Base-by-base conservation (phyloP, 2,797 vertebrate species). In the Sebastes kiyomatsui region DNA sequence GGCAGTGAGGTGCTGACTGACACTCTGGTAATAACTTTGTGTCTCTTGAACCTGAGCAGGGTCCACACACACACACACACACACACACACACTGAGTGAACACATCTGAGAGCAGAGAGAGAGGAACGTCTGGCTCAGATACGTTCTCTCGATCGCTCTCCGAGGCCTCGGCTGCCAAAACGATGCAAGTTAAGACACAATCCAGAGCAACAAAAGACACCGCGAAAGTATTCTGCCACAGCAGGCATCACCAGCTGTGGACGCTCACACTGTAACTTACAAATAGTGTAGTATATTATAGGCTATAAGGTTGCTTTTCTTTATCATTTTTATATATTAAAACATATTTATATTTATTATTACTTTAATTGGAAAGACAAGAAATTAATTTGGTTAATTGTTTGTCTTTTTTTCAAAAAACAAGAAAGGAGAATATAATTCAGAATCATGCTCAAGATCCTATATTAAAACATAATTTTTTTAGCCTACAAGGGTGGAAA, bases 141-240 rank as follows among this genome's bases (percentile, higher is more conserved):
- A 67, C 35, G 23, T 23, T 55, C 79, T 28, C 62, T 35, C 56
- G 22, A 5, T 58, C 18, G 16, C 67, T 72, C 80, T 84, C 61
- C 3, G 75, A 87, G 90, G 94, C 89, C 93, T 93, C 86, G 77
- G 92, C 94, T 94, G 93, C 90, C 92, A 94, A 92, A 93, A 93
- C 92, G 83, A 89, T 85, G 77, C 94, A 95, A 96, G 96, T 96
- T 94, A 91, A 96, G 97, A 96, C 96, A 96, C 87, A 96, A 90
- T 93, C 94, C 94, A 91, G 80, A 83, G 85, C 77, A 94, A 96
- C 95, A 96, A 96, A 96, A 96, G 91, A 90, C 23, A 7, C 65
- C 81, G 58, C 88, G 86, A 78, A 71, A 71, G 32, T 72, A 20
- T 71, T 70, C 75, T 62, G 72, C 60, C 22, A 1, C 20, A 42